phyloP scores from a whole-genome alignment of 2,888 invertebrate genomes.

The Lampropteryx suffumata region DNA sequence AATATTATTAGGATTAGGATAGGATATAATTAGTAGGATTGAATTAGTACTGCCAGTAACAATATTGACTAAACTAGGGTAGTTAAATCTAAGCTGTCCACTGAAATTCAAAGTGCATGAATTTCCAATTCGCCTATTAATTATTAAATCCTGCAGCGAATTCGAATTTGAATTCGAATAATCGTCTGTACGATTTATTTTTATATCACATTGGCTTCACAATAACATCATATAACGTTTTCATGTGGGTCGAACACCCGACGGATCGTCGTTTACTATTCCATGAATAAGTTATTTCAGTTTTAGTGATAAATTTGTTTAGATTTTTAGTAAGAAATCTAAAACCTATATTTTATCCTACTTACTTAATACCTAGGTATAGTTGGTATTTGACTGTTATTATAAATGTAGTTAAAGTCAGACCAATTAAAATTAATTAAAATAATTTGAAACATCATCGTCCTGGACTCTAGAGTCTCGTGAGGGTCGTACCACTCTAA shows the following conservation, averaged over 20 bases:
- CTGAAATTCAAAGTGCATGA: too few species aligned
- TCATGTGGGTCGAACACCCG: conserved; percentile 2
- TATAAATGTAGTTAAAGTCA: too few species aligned
- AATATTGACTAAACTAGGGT: too few species aligned
- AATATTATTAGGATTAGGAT: too few species aligned
- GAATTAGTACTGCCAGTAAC: too few species aligned
- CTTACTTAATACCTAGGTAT: too few species aligned
- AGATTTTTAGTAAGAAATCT: conserved; percentile 1
- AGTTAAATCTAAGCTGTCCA: too few species aligned
- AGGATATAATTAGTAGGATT: too few species aligned
- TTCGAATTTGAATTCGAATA: too few species aligned
- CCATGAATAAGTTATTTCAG: conserved; percentile 19
- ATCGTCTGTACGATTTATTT: conserved; percentile 5
- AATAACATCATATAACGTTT: conserved; percentile 1
- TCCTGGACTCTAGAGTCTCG: not conserved
- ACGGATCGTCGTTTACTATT: conserved; percentile 2
- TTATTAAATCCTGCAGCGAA: not conserved
- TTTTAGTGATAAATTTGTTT: not conserved
- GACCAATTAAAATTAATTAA: not conserved
- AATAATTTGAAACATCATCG: conserved; percentile 12
- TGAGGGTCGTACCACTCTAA: conserved; percentile 12
- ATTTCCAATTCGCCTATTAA: not conserved
- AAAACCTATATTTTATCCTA: too few species aligned
- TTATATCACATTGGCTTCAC: not conserved
- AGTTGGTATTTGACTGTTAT: too few species aligned